Conservation (phyloP, 2,113 vertebrate genomes). For the Rhynchopsitta pachyrhyncha region DNA sequence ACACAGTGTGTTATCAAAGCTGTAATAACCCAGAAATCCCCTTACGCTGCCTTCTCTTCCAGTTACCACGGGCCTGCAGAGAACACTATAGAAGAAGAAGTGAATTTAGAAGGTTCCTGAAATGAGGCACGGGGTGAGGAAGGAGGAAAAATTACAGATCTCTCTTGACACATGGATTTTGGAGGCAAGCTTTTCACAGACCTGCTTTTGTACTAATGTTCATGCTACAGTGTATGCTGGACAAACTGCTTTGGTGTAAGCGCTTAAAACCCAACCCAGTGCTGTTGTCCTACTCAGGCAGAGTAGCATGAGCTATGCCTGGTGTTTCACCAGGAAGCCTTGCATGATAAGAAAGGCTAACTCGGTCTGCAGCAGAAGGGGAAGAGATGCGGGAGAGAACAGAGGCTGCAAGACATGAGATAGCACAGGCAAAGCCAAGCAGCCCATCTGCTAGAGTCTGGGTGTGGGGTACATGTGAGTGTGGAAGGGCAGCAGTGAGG, state of each 20-base stretch:
- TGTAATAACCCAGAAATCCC: not conserved
- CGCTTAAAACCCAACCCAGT: not conserved
- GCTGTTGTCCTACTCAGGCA: not conserved
- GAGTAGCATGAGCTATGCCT: not conserved
- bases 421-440: not conserved
- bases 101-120: not conserved
- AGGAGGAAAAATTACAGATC: not conserved
- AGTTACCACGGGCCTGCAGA: not conserved
- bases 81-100: rapidly evolving
- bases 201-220: not conserved
- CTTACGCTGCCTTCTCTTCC: not conserved
- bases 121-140: not conserved
- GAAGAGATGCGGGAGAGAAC: not conserved
- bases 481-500: not conserved
- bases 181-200: not conserved
- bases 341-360: not conserved
- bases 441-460: not conserved
- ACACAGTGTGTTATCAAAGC: not conserved
- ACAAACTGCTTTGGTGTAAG: not conserved
- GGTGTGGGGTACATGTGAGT: rapidly evolving
- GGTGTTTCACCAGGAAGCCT: not conserved
- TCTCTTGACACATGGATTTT: not conserved
- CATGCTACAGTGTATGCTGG: not conserved
- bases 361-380: not conserved
- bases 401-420: not conserved